A percentile compares a stretch with the other conserved stretches of the same genome.
Conservation (phyloP, 2,888 invertebrate genomes). For the Calameuta idolon region DNA sequence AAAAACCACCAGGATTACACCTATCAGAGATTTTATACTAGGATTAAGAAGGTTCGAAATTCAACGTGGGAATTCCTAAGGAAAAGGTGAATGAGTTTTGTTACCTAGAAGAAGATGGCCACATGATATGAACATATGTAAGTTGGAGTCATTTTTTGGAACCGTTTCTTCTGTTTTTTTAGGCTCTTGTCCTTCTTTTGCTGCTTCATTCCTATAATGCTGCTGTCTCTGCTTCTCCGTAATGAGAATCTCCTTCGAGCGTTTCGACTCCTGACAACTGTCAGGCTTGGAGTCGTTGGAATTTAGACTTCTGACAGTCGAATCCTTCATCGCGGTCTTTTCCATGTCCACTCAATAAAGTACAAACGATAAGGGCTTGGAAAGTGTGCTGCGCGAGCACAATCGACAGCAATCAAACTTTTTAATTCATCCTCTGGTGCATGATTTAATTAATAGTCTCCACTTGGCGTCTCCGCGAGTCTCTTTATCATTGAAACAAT, state of each 20-base stretch:
- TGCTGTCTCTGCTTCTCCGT: conserved; percentile 39
- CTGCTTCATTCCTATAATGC: conserved; percentile 12
- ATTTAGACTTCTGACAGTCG: conserved; percentile 60
- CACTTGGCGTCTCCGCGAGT: too few relatives aligned
- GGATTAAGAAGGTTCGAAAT: background rate
- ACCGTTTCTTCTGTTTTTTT: conserved; percentile 4
- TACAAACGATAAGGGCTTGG: too few relatives aligned
- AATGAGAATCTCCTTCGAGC: conserved; percentile 62
- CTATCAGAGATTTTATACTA: conserved; percentile 47
- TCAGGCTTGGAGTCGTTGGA: conserved; percentile 53
- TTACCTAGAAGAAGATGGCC: conserved; percentile 60
- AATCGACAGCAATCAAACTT: too few relatives aligned
- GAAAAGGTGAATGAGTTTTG: background rate
- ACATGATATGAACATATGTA: conserved; percentile 61
- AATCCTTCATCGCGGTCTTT: conserved; percentile 51
- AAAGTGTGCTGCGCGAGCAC: too few relatives aligned
- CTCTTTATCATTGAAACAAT: too few relatives aligned
- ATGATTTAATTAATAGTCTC: too few relatives aligned
- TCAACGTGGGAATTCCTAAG: background rate
- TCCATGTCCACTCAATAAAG: conserved; percentile 31
- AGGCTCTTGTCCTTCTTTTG: conserved; percentile 27
- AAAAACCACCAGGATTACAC: conserved; percentile 73
- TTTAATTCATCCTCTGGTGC: too few relatives aligned
- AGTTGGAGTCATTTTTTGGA: conserved; percentile 52
- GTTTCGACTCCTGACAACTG: conserved; percentile 60